phyloP scores from a whole-genome alignment of 1,140 invertebrate genomes.

The Tetraneura akinire region DNA sequence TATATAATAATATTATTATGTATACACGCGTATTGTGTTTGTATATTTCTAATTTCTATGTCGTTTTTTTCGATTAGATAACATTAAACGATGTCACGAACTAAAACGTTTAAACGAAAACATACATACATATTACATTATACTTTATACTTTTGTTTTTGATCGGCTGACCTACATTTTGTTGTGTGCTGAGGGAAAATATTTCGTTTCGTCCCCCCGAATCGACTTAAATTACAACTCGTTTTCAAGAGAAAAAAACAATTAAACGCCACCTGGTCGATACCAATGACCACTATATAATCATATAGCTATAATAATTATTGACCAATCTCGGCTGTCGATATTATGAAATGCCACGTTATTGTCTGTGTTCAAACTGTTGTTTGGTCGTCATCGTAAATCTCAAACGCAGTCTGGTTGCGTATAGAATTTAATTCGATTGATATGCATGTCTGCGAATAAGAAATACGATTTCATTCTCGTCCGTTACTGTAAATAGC shows the following conservation, averaged over 20 bases:
- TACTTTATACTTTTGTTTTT: not conserved
- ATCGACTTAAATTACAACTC: not conserved
- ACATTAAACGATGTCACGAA: conserved; percentile 20
- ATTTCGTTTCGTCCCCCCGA: not conserved
- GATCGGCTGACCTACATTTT: not conserved
- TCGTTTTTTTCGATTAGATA: conserved; percentile 11
- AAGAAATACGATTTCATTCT: not conserved
- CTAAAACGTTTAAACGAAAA: not conserved
- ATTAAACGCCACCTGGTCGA: not conserved
- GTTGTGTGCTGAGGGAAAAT: not conserved
- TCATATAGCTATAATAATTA: no score
- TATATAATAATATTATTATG: no score
- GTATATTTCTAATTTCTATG: not conserved
- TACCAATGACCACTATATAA: no score
- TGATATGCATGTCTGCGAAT: no score
- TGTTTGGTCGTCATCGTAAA: no score
- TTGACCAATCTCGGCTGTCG: no score
- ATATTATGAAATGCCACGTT: no score
- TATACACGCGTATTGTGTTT: not conserved
- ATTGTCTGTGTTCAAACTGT: no score
- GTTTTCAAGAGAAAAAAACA: not conserved
- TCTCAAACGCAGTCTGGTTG: no score
- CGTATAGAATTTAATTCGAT: no score
- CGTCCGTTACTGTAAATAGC: no score
- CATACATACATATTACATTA: no score